These are phyloP conservation scores for Larimichthys polyactis DNA, from an alignment of 2,113 vertebrate species.

Conservation along the genomic window DNA sequence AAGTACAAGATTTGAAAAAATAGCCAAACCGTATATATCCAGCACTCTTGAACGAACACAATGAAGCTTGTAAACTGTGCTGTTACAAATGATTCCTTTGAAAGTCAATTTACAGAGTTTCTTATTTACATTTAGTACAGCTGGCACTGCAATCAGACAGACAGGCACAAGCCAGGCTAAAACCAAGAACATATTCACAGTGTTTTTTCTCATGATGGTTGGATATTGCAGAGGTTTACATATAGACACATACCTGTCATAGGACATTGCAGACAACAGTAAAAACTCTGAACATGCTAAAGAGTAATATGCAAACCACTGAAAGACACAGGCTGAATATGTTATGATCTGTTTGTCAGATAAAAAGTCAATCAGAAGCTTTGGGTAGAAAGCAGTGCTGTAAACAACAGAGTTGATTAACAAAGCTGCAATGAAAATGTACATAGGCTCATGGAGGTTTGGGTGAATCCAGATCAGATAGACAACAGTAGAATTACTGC, in stretches of 20 bases:
- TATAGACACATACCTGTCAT: conserved; percentile 65
- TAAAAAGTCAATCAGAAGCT: conserved; percentile 51
- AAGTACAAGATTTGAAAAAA: background rate
- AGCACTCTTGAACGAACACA: too few relatives aligned
- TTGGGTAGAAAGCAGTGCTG: conserved; percentile 55
- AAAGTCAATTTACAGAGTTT: conserved; percentile 14
- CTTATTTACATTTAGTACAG: accelerated
- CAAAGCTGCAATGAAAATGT: conserved; percentile 66
- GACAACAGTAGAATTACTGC: conserved; percentile 41
- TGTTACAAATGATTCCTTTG: conserved; percentile 46
- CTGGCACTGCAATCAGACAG: background rate
- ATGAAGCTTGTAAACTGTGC: conserved; percentile 5
- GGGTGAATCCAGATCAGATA: conserved; percentile 32
- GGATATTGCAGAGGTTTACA: conserved; percentile 65
- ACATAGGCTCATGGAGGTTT: conserved; percentile 62
- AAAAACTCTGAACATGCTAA: conserved; percentile 40
- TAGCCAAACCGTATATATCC: background rate
- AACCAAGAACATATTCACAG: conserved; percentile 7
- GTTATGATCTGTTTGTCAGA: conserved; percentile 47
- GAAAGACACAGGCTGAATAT: conserved; percentile 36
- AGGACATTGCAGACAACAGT: conserved; percentile 56
- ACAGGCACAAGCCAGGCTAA: conserved; percentile 47
- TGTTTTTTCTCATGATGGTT: conserved; percentile 39
- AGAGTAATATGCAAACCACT: conserved; percentile 28
- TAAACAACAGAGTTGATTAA: conserved; percentile 51